A percentile compares a stretch with the other conserved stretches of the same genome.
Conservation (phyloP, 64 coral and sea anemone species). For the Anthopleura sola region DNA sequence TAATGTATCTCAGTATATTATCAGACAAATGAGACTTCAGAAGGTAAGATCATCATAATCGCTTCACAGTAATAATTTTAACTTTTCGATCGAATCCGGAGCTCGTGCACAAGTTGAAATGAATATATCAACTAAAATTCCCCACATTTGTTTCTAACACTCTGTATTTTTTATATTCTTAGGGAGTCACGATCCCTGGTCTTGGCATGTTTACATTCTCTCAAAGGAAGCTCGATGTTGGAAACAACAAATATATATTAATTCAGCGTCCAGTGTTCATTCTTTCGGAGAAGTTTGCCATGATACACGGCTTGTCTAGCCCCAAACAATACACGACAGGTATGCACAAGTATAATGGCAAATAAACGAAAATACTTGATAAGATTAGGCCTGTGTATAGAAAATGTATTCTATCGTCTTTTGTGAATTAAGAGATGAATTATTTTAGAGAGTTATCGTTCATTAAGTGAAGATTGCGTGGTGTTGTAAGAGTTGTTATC, state of each 20-base stretch:
- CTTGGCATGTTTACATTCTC: slow-evolving; percentile 89
- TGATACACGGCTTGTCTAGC: slow-evolving; percentile 81
- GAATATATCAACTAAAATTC: background rate
- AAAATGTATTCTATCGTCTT: background rate
- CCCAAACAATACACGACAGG: slow-evolving; percentile 95
- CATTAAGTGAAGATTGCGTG: background rate
- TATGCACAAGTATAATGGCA: background rate
- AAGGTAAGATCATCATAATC: slow-evolving; percentile 45
- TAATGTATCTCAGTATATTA: slow-evolving; percentile 80
- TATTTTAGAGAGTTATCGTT: background rate
- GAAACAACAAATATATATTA: slow-evolving; percentile 85
- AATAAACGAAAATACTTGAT: background rate
- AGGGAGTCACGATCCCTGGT: slow-evolving; percentile 91
- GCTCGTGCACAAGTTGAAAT: background rate
- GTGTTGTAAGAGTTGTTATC: background rate
- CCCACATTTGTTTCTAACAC: background rate
- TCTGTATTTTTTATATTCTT: slow-evolving; percentile 13
- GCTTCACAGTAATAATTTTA: background rate
- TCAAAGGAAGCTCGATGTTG: slow-evolving; percentile 92
- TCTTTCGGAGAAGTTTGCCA: slow-evolving; percentile 95
- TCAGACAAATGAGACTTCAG: slow-evolving; percentile 87
- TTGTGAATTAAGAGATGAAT: background rate
- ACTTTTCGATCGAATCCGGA: background rate
- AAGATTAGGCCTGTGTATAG: background rate
- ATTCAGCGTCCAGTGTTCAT: slow-evolving; percentile 95